Conservation (phyloP, 64 coral and sea anemone genomes). For the Montipora capricornis region DNA sequence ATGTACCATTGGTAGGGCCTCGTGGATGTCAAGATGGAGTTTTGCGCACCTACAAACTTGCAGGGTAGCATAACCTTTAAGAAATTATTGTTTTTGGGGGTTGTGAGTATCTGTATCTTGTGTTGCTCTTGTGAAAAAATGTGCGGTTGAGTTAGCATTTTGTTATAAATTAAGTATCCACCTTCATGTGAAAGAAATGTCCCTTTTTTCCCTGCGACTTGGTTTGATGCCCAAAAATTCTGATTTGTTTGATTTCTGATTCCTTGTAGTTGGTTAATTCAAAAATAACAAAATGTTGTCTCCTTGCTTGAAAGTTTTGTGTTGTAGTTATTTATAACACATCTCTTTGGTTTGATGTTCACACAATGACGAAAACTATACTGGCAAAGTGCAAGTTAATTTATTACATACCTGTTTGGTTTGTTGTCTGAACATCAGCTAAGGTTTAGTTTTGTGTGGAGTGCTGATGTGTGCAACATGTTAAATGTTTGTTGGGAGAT, state of each 20-base stretch:
- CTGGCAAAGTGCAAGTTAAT: not conserved
- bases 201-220: too few relatives aligned
- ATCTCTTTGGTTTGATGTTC: not conserved
- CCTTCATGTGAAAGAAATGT: not conserved
- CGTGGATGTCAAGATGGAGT: slow-evolving; percentile 43
- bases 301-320: not conserved
- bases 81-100: slow-evolving; percentile 16
- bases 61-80: slow-evolving; percentile 56
- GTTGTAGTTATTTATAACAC: not conserved
- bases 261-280: not conserved
- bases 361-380: not conserved
- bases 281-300: slow-evolving; percentile 11
- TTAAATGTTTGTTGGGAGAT: not conserved
- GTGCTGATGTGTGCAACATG: not conserved
- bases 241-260: not conserved
- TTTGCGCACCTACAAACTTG: slow-evolving; percentile 34
- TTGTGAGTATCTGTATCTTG: not conserved
- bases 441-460: not conserved
- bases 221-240: not conserved
- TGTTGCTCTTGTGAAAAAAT: not conserved
- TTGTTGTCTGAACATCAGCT: not conserved
- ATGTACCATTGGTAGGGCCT: slow-evolving; percentile 45
- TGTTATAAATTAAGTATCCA: not conserved
- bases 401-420: not conserved
- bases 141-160: not conserved